Evolutionary conservation across 2,888 invertebrate species (phyloP), one percentile per base, ranked within the genome.

Genomic region (Gisinianus flammeolus): DNA sequence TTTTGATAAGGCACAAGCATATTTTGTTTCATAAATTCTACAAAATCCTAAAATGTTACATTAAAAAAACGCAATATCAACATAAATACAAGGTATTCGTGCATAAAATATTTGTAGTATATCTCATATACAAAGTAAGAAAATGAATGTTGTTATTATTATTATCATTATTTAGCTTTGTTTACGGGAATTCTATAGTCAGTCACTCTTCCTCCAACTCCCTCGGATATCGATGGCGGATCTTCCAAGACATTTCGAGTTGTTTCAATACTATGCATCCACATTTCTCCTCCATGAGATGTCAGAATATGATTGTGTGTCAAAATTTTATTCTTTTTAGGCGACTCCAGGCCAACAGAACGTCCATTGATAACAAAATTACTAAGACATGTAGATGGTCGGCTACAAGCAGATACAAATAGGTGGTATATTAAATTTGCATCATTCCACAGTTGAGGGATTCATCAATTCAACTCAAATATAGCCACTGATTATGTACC

Each of bases 381-480:
- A 67, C 98, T 98, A 74, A 99, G 90, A 87, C 98, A 99, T 0
- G 97, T 94, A 0, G 98, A 97, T 0, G 98, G 98, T 0, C 98
- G 90, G 24, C 97, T 97, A 81, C n/a, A 83, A 84, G 28, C n/a
- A n/a, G n/a, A n/a, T n/a, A n/a, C n/a, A n/a, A n/a, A n/a, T n/a
- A n/a, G n/a, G n/a, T n/a, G n/a, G n/a, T n/a, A n/a, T 64, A 67
- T 19, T 12, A 68, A 54, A 56, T 10, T 44, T 44, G 8, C 8
- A 44, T 10, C 52, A 12, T 44, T 44, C 52, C 52, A 44, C 52
- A 12, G 16, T 44, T 8, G n/a, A n/a, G n/a, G n/a, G n/a, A n/a
- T 10, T 44, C 52, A 44, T 10, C 16, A 44, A 44, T 44, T 44
- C 52, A 44, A 44, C 52, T 10, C 16, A 56, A 56, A 56, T 56